Conservation (phyloP, 1,140 invertebrate genomes). For the Oncopodura yosiiana region DNA sequence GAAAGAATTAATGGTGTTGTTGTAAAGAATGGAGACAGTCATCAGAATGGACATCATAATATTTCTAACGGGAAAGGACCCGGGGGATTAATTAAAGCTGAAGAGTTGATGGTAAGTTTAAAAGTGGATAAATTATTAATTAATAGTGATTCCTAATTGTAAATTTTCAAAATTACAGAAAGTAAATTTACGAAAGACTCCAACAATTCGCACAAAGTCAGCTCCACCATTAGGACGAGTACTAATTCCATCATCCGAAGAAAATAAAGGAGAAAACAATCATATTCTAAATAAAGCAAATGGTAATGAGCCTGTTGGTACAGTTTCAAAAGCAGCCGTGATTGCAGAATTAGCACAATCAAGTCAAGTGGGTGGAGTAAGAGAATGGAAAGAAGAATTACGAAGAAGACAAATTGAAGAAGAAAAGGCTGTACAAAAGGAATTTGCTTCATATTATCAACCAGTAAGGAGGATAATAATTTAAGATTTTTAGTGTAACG, state of each 20-base stretch:
- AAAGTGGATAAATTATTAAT: background rate
- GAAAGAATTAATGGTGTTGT: slow-evolving; percentile 8
- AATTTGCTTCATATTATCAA: slow-evolving; percentile 26
- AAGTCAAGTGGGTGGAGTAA: slow-evolving; percentile 32
- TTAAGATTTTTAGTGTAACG: too few species aligned
- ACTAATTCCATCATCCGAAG: background rate
- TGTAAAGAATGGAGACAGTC: background rate
- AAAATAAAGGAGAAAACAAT: slow-evolving; percentile 7
- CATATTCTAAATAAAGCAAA: background rate
- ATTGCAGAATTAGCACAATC: slow-evolving; percentile 33
- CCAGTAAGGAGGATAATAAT: too few species aligned
- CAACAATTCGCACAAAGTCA: slow-evolving; percentile 28
- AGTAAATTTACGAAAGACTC: slow-evolving; percentile 33
- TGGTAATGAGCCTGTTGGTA: background rate
- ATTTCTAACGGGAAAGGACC: background rate
- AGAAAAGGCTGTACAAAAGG: slow-evolving; percentile 31
- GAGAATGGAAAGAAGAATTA: slow-evolving; percentile 35
- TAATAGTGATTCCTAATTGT: background rate
- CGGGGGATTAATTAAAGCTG: slow-evolving; percentile 16
- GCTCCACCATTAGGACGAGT: slow-evolving; percentile 32
- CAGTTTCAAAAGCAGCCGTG: slow-evolving; percentile 21
- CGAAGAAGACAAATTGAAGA: slow-evolving; percentile 26
- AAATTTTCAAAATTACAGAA: slow-evolving; percentile 31
- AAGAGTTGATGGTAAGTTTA: slow-evolving; percentile 34
- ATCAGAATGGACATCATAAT: slow-evolving; percentile 9